Evolutionary conservation across 2,797 vertebrate genomes (phyloP).

Genomic region (Catamblyrhynchus diadema): DNA sequence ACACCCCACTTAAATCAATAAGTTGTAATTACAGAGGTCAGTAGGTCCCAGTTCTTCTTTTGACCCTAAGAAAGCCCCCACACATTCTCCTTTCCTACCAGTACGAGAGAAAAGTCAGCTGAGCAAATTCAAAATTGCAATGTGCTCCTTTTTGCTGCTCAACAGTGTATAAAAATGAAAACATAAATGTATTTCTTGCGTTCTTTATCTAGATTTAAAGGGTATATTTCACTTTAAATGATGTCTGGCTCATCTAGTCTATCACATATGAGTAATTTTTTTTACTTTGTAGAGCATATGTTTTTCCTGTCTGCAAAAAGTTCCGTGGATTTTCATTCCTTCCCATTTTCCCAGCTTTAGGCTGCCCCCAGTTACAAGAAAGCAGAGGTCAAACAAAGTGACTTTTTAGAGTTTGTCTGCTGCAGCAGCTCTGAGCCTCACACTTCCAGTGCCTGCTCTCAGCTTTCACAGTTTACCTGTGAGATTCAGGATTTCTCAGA

Average conservation of each 20-base stretch:
- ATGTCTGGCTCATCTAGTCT: conserved; percentile 20
- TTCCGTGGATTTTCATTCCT: neutral
- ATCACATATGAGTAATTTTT: conserved; percentile 1
- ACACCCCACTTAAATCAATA: conserved; percentile 48
- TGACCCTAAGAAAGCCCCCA: neutral
- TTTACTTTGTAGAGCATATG: neutral
- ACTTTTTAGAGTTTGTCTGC: conserved; percentile 45
- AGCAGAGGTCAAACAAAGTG: conserved; percentile 15
- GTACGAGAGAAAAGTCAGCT: neutral
- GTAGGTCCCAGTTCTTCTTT: neutral
- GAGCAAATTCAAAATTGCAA: neutral
- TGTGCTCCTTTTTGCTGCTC: neutral
- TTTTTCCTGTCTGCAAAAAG: conserved; percentile 4
- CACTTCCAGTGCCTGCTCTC: neutral
- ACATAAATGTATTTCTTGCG: neutral
- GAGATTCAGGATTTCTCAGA: conserved; percentile 43
- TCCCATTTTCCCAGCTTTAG: neutral
- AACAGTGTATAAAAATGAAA: conserved; percentile 12
- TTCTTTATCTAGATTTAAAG: conserved; percentile 10
- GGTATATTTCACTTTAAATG: conserved; percentile 58
- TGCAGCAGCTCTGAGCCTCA: conserved; percentile 21
- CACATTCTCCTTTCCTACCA: neutral
- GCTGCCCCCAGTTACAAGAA: conserved; percentile 2
- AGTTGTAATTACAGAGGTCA: conserved; percentile 38
- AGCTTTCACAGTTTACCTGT: conserved; percentile 66